A percentile compares a stretch with the other conserved stretches of the same genome.
phyloP scores from a whole-genome alignment of 2,113 vertebrate species.

The Nannobrachium achirus region DNA sequence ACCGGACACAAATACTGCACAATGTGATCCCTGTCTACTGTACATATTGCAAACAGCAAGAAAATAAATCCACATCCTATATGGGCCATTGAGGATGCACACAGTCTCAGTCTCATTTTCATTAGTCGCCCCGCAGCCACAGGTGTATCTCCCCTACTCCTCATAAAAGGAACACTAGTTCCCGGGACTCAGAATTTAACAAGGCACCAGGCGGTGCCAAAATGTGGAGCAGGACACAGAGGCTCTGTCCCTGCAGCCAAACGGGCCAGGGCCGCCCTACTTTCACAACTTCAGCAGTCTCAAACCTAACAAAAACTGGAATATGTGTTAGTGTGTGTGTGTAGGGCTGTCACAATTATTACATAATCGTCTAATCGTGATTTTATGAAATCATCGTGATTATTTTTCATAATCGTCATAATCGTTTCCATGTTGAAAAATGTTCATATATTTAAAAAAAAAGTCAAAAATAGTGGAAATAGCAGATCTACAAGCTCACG shows the following conservation, averaged over 20 bases:
- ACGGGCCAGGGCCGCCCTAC: slow-evolving; percentile 47
- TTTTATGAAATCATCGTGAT: too few species aligned
- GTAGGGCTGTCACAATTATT: too few species aligned
- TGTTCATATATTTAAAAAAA: too few species aligned
- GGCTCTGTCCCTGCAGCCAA: slow-evolving; percentile 30
- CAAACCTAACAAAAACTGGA: too few species aligned
- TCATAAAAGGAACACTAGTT: slow-evolving; percentile 15
- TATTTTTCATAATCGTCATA: too few species aligned
- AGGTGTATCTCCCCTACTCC: slow-evolving; percentile 11
- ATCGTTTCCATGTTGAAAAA: too few species aligned
- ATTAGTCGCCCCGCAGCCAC: slow-evolving; percentile 2
- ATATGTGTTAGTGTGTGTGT: too few species aligned
- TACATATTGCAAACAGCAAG: slow-evolving; percentile 5
- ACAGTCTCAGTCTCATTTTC: background rate
- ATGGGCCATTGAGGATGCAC: background rate
- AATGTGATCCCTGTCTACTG: background rate
- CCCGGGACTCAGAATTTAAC: slow-evolving; percentile 38
- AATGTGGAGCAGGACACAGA: slow-evolving; percentile 58
- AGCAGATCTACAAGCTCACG: too few species aligned
- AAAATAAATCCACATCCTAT: background rate
- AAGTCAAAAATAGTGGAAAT: too few species aligned
- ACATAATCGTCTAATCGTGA: too few species aligned
- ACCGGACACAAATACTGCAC: background rate
- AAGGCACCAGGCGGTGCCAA: slow-evolving; percentile 35
- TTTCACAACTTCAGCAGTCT: slow-evolving; percentile 49